Evolutionary conservation across 2,888 invertebrate genomes (phyloP).

Genomic region (Fragum fragum): DNA sequence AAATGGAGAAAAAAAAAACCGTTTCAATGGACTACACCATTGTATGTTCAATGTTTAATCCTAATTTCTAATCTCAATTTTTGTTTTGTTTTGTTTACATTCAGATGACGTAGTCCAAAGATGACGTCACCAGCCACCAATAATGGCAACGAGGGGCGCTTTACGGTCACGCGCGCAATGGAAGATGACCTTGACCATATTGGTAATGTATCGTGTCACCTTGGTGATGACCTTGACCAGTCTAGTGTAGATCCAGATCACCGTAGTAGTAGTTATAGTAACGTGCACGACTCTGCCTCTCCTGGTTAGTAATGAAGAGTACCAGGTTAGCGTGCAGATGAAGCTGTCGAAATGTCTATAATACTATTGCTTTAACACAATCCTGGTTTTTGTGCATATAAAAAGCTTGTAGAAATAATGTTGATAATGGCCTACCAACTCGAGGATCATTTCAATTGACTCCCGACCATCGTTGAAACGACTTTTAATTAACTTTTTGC

Average conservation of each 20-base stretch:
- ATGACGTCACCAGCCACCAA: constrained; percentile 8
- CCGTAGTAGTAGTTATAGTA: constrained; percentile 17
- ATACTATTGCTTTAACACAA: too few relatives aligned
- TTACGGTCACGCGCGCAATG: constrained; percentile 13
- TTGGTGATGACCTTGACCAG: constrained; percentile 10
- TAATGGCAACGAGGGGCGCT: constrained; percentile 15
- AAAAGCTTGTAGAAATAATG: too few relatives aligned
- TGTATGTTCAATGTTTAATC: too few relatives aligned
- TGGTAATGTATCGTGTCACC: constrained; percentile 24
- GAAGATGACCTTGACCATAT: constrained; percentile 7
- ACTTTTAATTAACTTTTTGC: too few relatives aligned
- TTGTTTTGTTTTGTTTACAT: background rate
- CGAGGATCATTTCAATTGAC: too few relatives aligned
- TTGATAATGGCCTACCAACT: too few relatives aligned
- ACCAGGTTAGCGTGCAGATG: background rate
- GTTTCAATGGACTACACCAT: too few relatives aligned
- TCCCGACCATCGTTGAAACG: too few relatives aligned
- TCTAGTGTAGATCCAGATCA: background rate
- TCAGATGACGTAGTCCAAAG: background rate
- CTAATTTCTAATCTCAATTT: background rate
- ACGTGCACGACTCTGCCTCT: background rate
- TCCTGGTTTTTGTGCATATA: too few relatives aligned
- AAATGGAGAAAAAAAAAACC: too few relatives aligned
- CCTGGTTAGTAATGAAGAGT: constrained; percentile 13
- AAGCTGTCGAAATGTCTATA: background rate